phyloP scores from a whole-genome alignment of 2,888 invertebrate genomes.

The Ectemnius lituratus region DNA sequence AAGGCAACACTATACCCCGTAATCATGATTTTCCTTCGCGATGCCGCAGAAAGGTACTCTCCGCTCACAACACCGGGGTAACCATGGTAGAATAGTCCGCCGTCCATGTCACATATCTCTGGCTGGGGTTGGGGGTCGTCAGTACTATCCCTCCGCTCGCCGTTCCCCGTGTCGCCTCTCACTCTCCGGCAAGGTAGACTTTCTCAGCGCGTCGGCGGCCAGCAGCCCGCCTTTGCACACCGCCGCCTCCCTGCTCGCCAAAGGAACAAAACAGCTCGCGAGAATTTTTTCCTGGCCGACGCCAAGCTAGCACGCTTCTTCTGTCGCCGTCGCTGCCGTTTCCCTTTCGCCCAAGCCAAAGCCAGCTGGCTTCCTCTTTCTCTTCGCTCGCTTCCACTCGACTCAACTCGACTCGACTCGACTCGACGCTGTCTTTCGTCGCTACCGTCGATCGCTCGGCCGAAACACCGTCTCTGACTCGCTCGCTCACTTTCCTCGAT shows the following conservation, averaged over 20 bases:
- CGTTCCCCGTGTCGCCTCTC: background rate
- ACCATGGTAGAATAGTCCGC: background rate
- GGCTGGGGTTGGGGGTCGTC: conserved; percentile 5
- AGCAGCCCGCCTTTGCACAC: background rate
- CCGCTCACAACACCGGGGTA: background rate
- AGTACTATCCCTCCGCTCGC: conserved; percentile 4
- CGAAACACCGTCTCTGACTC: conserved; percentile 20
- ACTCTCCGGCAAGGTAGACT: conserved; percentile 10
- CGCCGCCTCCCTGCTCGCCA: background rate
- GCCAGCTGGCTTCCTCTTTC: background rate
- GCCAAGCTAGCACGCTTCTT: background rate
- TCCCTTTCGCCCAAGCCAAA: conserved; percentile 10
- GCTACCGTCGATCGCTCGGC: conserved; percentile 14
- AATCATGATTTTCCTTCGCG: conserved; percentile 3
- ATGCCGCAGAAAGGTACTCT: background rate
- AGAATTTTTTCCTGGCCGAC: background rate
- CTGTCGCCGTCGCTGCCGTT: background rate
- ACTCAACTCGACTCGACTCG: background rate
- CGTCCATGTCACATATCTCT: conserved; percentile 24
- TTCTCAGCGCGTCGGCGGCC: conserved; percentile 7
- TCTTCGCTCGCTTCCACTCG: conserved; percentile 3
- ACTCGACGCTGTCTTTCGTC: background rate
- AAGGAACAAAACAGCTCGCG: background rate
- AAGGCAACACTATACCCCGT: background rate
- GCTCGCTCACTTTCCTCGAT: conserved; percentile 68